phyloP scores from a whole-genome alignment of 30 jellyfish, hydroid and myxozoan species.

The Aurelia aurita region DNA sequence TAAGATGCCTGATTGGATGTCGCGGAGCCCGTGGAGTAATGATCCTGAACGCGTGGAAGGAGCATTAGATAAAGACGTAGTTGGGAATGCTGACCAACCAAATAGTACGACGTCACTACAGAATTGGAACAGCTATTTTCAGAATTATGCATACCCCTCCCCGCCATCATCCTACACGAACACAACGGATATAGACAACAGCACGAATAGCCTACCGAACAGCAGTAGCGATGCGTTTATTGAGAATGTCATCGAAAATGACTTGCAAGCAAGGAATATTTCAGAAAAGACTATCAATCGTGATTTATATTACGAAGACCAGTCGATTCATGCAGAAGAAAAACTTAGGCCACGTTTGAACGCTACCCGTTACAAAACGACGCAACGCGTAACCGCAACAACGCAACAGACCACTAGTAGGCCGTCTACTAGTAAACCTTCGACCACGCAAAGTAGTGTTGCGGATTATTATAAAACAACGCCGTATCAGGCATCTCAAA shows the following conservation, averaged over 20 bases:
- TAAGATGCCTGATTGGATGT: constrained; percentile 59
- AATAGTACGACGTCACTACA: constrained; percentile 28
- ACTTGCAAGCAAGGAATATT: constrained; percentile 38
- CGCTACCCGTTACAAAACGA: constrained; percentile 17
- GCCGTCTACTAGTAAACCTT: not conserved
- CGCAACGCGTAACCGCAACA: constrained; percentile 32
- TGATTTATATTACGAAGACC: constrained; percentile 67
- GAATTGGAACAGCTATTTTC: constrained; percentile 56
- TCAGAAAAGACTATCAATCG: constrained; percentile 41
- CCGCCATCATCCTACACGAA: constrained; percentile 20
- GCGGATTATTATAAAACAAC: constrained; percentile 1
- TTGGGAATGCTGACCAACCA: constrained; percentile 10
- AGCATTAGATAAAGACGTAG: constrained; percentile 48
- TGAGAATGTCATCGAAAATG: constrained; percentile 71
- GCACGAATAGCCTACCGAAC: constrained; percentile 24
- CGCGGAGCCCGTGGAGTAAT: constrained; percentile 74
- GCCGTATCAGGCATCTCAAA: not conserved
- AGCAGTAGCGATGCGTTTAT: constrained; percentile 74
- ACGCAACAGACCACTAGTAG: not conserved
- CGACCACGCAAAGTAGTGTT: not conserved
- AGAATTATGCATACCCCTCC: constrained; percentile 36
- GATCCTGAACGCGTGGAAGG: constrained; percentile 76
- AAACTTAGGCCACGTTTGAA: constrained; percentile 58
- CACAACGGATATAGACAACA: constrained; percentile 7
- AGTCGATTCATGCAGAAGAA: constrained; percentile 54